These are phyloP conservation scores for Acrocyrtus sp. DNA, from an alignment of 2,888 invertebrate species.

Conservation along the genomic window DNA sequence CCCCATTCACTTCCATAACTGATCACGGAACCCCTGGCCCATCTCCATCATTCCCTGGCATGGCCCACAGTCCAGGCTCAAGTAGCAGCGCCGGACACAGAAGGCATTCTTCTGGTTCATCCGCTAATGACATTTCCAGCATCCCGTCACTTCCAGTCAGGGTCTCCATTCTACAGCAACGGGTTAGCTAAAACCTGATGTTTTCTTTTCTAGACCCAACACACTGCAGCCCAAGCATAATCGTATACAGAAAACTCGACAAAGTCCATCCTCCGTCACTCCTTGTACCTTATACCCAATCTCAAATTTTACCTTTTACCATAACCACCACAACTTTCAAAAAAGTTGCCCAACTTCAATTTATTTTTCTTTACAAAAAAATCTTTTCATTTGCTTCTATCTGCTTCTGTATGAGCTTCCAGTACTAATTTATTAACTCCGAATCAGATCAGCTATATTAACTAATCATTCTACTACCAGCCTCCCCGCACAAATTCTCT, in stretches of 20 bases:
- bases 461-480: neutral
- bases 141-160: slow-evolving; percentile 71
- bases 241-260: slow-evolving; percentile 24
- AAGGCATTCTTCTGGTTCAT: slow-evolving; percentile 60
- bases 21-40: slow-evolving; percentile 50
- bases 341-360: slow-evolving; percentile 45
- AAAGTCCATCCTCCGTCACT: slow-evolving; percentile 26
- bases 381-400: slow-evolving; percentile 33
- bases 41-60: slow-evolving; percentile 49
- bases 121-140: slow-evolving; percentile 71
- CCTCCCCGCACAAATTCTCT: slow-evolving; percentile 21
- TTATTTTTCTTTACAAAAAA: slow-evolving; percentile 44
- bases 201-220: slow-evolving; percentile 56
- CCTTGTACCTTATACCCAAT: slow-evolving; percentile 38
- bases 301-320: slow-evolving; percentile 14
- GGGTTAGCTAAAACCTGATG: slow-evolving; percentile 76
- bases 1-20: slow-evolving; percentile 56
- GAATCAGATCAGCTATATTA: neutral
- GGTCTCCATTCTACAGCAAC: slow-evolving; percentile 81
- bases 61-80: slow-evolving; percentile 57
- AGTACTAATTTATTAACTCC: neutral
- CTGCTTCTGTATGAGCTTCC: slow-evolving; percentile 10
- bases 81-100: slow-evolving; percentile 53
- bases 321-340: slow-evolving; percentile 16
- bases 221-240: slow-evolving; percentile 33